Base-by-base conservation (phyloP, 2,888 invertebrate genomes). In the Emmelina monodactyla region DNA sequence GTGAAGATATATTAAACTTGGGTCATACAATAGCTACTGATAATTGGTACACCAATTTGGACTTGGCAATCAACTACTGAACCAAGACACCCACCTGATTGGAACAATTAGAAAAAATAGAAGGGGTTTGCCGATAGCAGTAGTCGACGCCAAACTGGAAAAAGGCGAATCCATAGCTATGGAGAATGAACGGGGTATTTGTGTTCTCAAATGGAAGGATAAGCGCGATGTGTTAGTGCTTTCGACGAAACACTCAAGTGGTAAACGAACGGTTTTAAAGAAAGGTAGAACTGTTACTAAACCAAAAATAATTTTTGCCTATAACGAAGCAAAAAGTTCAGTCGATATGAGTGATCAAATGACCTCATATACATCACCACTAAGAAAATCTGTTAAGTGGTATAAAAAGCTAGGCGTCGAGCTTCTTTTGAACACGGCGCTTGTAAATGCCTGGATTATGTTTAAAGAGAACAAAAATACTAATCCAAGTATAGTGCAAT, bases 101-200 rank as follows among this genome's bases (percentile, higher is more conserved):
- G 58, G 58, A 11, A 62, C 58, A 30, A 32, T 61, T 22, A 41
- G 56, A 41, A 54, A 51, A 44, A 58, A 60, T 39, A 45, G 55
- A 41, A 49, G 41, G 43, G 40, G 45, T 32, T 49, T 60, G 34
- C 57, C 59, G 28, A 49, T 48, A 35, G 37, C 41, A 34, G 55
- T 65, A 10, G 38, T 50, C 11, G 43, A 44, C 31, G 40, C 44
- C 16, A 58, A 59, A 46, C 42, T 61, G 16, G 40, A 57, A 44
- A 15, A n/a, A 37, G 51, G 53, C 4, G 45, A 51, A 37, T 36
- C 22, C 0, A 37, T 45, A 5, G 49, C 50, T 7, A 45, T 35
- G 36, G 55, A 58, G 34, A 62, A 50, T 43, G 43, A 49, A 34
- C 37, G 42, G 30, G 55, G n/a, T n/a, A n/a, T n/a, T n/a, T n/a